Base-by-base conservation (phyloP, 2,888 invertebrate species). In the Dinocampus coccinellae region DNA sequence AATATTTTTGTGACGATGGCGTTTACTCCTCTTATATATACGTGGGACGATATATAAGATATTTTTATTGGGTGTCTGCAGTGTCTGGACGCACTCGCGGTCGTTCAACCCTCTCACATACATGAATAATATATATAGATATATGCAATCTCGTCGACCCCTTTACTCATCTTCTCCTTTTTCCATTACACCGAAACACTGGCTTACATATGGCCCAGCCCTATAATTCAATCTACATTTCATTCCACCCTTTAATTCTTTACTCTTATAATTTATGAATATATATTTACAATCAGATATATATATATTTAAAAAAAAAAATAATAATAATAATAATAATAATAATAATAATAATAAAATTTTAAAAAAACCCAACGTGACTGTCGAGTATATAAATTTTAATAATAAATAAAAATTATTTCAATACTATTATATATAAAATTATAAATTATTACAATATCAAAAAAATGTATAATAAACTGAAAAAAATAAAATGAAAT, bases 51-150 rank as follows among this genome's bases (percentile, higher is more conserved):
- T 77, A 24, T 24, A 76, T 76, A 79, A 82, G 82, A 82, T 83
- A 85, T 82, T 85, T 83, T 84, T 85, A 84, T 85, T 85, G 82
- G 78, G 73, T 79, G 84, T 84, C 85, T 84, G 81, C 81, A 83
- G 85, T n/a, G n/a, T 82, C 83, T 83, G 83, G 82, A 83, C 81
- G 83, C 84, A 78, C 76, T 69, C 77, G 73, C 80, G 85, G 83
- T 79, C 83, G 77, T 83, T 83, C 77, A 79, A 81, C 83, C 79
- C 79, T 70, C 22, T 34, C 39, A 57, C 33, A 52, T 22, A 47
- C 63, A 63, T 63, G 58, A 47, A 16, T 16, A 47, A 16, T 47
- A 1, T 47, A 47, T 7, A 39, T 39, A 7, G 39, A n/a, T 3
- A 39, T 13, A n/a, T 13, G 39, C 39, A 29, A 3, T 4, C 29